Base-by-base conservation (phyloP, 23 tunicate species). In the Corella eumyota region DNA sequence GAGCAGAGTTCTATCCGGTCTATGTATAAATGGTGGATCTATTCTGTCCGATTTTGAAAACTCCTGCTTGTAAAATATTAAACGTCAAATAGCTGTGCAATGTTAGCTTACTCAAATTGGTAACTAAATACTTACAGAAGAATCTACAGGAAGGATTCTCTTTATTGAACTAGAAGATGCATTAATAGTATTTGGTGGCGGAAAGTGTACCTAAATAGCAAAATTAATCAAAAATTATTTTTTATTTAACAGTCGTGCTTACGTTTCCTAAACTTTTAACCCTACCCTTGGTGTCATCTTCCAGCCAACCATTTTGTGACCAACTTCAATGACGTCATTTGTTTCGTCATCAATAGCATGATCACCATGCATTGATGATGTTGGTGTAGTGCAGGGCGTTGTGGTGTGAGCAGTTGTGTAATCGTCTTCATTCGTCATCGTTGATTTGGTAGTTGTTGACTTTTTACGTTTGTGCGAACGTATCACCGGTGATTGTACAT, bases 381-480 rank as follows among this genome's bases (percentile, higher is more conserved):
- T 23, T 2, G 73, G 94, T 22, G 69, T 62, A 2, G 77, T 70
- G 45, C 77, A 60, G 3, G 75, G 80, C 0, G 80, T 75, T 56
- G 69, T 84, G 11, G 83, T 75, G 52, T 77, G 72, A 3, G 34
- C 83, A n/a, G 69, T 58, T 31, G 75, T 80, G 73, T 84, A 84
- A 36, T 84, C 94, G 48, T 84, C 94, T 46, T 84, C 94, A 36
- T 84, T 84, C 36, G 94, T 84, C 94, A 84, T 84, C 30, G 94
- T 84, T 1, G 94, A 84, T 46, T 70, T 75, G 22, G 94, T 84
- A 24, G 92, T 82, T 83, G 75, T 84, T 34, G 94, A 77, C 51
- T 84, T 84, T 35, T 72, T 80, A 7, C 67, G 66, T 44, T 58
- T 45, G 15, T 44, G 55, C 25, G 34, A 28, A 15, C 52, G 22